phyloP scores from a whole-genome alignment of 2,888 invertebrate genomes.

The Pocota personata region DNA sequence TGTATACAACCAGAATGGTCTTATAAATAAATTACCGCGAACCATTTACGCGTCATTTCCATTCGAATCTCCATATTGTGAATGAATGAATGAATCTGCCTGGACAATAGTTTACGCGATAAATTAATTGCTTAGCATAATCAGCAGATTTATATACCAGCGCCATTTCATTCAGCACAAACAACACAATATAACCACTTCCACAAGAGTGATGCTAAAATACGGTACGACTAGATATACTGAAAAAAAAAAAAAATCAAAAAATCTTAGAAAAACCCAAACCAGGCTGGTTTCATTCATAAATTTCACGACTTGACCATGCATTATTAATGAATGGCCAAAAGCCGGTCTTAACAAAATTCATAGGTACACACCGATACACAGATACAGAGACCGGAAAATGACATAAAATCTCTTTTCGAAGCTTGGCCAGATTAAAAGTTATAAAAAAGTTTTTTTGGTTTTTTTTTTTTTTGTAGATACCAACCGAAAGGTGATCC shows the following conservation, averaged over 20 bases:
- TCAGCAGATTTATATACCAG: conserved; percentile 62
- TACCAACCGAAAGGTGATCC: conserved; percentile 47
- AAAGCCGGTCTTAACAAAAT: conserved; percentile 65
- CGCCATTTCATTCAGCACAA: conserved; percentile 59
- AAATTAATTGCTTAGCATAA: conserved; percentile 63
- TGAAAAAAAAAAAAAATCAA: not conserved
- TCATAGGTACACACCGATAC: conserved; percentile 22
- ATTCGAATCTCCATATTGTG: conserved; percentile 51
- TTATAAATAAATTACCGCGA: conserved; percentile 34
- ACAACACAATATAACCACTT: not conserved
- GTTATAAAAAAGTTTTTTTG: conserved; percentile 7
- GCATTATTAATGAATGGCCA: conserved; percentile 70
- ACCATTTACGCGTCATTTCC: conserved; percentile 34
- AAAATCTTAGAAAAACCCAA: conserved; percentile 43
- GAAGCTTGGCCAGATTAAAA: conserved; percentile 35
- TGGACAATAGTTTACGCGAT: conserved; percentile 49
- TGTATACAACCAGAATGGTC: not conserved
- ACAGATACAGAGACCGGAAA: conserved; percentile 50
- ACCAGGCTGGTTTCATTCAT: conserved; percentile 64
- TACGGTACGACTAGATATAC: not conserved
- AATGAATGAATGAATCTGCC: conserved; percentile 55
- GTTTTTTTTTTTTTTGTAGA: not conserved
- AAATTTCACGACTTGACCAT: conserved; percentile 65
- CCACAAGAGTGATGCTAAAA: conserved; percentile 15
- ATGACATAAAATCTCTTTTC: conserved; percentile 47